phyloP scores from a whole-genome alignment of 2,797 vertebrate genomes.

The Limosa lapponica region DNA sequence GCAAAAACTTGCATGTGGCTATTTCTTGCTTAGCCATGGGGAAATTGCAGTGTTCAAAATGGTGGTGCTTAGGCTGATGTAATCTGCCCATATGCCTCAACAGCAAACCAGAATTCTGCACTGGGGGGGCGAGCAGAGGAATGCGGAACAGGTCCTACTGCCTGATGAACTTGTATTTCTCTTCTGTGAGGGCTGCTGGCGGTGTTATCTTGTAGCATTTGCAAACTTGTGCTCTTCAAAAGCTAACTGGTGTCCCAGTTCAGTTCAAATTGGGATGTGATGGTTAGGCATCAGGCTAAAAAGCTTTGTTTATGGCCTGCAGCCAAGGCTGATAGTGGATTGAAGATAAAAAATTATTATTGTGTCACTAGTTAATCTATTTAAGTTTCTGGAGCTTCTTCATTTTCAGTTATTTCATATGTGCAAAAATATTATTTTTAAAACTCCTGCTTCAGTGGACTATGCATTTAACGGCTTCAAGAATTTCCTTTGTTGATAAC shows the following conservation, averaged over 20 bases:
- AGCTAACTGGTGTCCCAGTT: neutral
- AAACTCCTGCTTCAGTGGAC: neutral
- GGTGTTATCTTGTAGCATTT: neutral
- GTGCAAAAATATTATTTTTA: neutral
- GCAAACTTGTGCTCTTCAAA: neutral
- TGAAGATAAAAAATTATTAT: neutral
- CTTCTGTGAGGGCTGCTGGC: neutral
- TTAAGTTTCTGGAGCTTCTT: neutral
- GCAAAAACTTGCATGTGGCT: neutral
- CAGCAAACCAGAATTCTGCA: neutral
- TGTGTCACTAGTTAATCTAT: neutral
- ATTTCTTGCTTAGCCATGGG: neutral
- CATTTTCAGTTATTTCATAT: neutral
- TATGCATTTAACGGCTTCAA: neutral
- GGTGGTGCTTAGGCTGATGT: neutral
- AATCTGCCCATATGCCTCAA: neutral
- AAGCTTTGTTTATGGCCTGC: neutral
- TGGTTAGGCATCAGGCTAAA: neutral
- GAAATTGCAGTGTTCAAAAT: neutral
- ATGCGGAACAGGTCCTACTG: accelerated
- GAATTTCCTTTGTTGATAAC: neutral
- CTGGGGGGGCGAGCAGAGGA: accelerated
- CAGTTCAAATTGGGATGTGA: neutral
- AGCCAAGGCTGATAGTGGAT: neutral
- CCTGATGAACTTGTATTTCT: neutral